A percentile compares a stretch with the other conserved stretches of the same genome.
Evolutionary conservation across 2,888 invertebrate genomes (phyloP).

Genomic region (Acleris laterana): DNA sequence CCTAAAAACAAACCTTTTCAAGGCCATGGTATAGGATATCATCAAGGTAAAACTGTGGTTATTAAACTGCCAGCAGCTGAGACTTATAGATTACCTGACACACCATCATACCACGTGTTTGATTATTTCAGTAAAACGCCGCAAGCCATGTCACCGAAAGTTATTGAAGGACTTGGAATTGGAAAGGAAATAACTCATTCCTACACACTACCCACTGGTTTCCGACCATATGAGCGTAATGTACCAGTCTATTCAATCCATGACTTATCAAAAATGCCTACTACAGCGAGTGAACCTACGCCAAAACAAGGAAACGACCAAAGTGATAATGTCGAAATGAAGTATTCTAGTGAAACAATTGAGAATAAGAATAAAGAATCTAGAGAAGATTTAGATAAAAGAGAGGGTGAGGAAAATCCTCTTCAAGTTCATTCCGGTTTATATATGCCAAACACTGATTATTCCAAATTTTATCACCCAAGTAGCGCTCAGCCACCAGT

Average conservation of each 20-base stretch:
- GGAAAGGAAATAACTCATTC: constrained; percentile 58
- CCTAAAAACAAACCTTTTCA: constrained; percentile 73
- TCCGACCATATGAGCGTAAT: constrained; percentile 39
- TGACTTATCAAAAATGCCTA: constrained; percentile 1
- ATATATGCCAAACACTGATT: constrained; percentile 44
- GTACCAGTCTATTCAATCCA: constrained; percentile 13
- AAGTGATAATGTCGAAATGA: constrained; percentile 8
- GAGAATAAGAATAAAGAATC: constrained; percentile 4
- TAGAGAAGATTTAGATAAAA: constrained; percentile 17
- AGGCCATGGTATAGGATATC: constrained; percentile 77
- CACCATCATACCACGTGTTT: constrained; percentile 66
- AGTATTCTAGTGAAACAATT: constrained; percentile 7
- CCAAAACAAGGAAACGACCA: constrained; percentile 11
- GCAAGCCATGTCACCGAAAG: constrained; percentile 64
- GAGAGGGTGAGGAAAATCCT: constrained; percentile 16
- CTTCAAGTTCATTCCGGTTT: constrained; percentile 53
- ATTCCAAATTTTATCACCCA: constrained; percentile 47
- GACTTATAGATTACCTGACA: constrained; percentile 61
- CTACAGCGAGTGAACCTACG: constrained; percentile 22
- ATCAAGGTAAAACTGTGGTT: constrained; percentile 79
- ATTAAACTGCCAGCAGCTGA: constrained; percentile 72
- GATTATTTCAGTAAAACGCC: constrained; percentile 77
- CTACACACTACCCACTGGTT: constrained; percentile 44
- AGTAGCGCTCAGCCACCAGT: constrained; percentile 29
- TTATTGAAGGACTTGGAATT: constrained; percentile 59